These are phyloP conservation scores for Achatina immaculata DNA, from an alignment of 1,140 invertebrate genomes.

Conservation along the genomic window DNA sequence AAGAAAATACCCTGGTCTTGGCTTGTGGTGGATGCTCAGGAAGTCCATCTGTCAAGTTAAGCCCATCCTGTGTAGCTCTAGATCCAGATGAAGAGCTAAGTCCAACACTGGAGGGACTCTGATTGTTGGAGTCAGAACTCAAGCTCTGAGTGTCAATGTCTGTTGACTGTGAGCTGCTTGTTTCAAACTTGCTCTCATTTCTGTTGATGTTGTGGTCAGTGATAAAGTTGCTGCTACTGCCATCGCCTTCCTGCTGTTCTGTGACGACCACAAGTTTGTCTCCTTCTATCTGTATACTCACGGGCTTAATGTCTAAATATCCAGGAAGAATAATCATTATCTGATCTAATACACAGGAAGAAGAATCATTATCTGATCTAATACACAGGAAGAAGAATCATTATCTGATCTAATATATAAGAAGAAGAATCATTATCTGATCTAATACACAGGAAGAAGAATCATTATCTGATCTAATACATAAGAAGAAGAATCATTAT, in stretches of 20 bases:
- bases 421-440: no score
- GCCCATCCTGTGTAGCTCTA: background rate
- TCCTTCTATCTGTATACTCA: slow-evolving; percentile 69
- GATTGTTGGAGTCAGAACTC: slow-evolving; percentile 60
- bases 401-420: no score
- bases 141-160: slow-evolving; percentile 59
- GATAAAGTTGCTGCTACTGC: slow-evolving; percentile 34
- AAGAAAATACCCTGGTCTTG: slow-evolving; percentile 31
- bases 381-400: no score
- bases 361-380: no score
- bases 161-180: slow-evolving; percentile 58
- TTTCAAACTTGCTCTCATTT: slow-evolving; percentile 63
- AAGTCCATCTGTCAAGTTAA: slow-evolving; percentile 34
- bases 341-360: no score
- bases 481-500: no score
- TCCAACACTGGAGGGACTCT: slow-evolving; percentile 48
- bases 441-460: no score
- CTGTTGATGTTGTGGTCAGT: slow-evolving; percentile 57
- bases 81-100: background rate
- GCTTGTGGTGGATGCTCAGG: slow-evolving; percentile 19
- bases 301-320: slow-evolving; percentile 45
- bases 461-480: no score
- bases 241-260: slow-evolving; percentile 57
- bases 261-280: slow-evolving; percentile 68
- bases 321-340: no score